Evolutionary conservation across 1,140 invertebrate genomes (phyloP).

Genomic region (Schlechtendalia chinensis): DNA sequence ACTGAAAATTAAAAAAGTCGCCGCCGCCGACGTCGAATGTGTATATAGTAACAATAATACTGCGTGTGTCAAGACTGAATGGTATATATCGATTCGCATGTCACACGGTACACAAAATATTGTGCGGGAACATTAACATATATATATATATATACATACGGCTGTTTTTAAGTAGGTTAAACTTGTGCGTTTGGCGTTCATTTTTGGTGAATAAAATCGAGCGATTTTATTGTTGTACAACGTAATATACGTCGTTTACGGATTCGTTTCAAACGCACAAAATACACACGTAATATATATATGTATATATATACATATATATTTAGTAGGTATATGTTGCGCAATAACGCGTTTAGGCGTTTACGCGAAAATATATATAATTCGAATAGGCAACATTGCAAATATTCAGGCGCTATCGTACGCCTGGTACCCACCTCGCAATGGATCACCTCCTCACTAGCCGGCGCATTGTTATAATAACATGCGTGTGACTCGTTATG

Average conservation of each 20-base stretch:
- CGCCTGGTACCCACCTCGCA: slow-evolving; percentile 29
- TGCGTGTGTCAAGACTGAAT: slow-evolving; percentile 32
- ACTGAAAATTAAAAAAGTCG: neutral
- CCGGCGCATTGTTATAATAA: no score
- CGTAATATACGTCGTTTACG: no score
- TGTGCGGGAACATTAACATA: neutral
- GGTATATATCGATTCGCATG: slow-evolving; percentile 45
- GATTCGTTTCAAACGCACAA: neutral
- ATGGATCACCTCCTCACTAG: slow-evolving; percentile 2
- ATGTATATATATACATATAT: neutral
- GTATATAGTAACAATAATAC: slow-evolving; percentile 25
- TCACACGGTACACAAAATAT: slow-evolving; percentile 1
- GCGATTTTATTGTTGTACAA: no score
- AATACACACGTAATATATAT: no score
- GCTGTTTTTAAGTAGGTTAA: slow-evolving; percentile 38
- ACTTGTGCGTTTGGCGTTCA: neutral
- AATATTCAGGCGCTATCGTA: slow-evolving; percentile 27
- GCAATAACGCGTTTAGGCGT: no score
- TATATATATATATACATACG: no score
- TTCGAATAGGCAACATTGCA: slow-evolving; percentile 36
- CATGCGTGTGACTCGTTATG: neutral
- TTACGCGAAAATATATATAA: neutral
- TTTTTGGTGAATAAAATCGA: no score
- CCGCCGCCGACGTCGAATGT: neutral
- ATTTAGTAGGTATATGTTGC: no score